A percentile compares a stretch with the other conserved stretches of the same genome.
phyloP scores from a whole-genome alignment of 1,140 invertebrate species.

The Sesamia nonagrioides region DNA sequence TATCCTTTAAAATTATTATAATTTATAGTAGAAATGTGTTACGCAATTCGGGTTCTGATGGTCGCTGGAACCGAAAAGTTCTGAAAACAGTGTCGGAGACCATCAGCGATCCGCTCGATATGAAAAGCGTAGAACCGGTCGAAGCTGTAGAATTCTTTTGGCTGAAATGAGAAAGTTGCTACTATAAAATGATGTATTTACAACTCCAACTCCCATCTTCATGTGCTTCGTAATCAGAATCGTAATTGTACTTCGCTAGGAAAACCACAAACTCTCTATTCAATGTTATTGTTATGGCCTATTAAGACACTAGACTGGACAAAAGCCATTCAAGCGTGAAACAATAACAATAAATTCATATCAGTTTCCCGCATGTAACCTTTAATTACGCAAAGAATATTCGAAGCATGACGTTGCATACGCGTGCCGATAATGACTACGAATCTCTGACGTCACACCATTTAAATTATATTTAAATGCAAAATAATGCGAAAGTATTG shows the following conservation, averaged over 20 bases:
- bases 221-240: not conserved
- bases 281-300: not conserved
- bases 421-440: conserved; percentile 56
- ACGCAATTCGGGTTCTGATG: too few relatives aligned
- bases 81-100: too few relatives aligned
- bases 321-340: conserved; percentile 37
- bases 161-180: too few relatives aligned
- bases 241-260: not conserved
- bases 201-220: too few relatives aligned
- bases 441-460: conserved; percentile 60
- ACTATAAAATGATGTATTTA: not conserved
- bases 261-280: not conserved
- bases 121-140: too few relatives aligned
- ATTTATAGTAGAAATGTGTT: too few relatives aligned
- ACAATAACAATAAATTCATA: conserved; percentile 36
- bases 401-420: conserved; percentile 50
- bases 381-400: conserved; percentile 55
- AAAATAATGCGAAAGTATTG: conserved; percentile 65
- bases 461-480: conserved; percentile 60
- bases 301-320: conserved; percentile 20
- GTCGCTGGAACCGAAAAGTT: too few relatives aligned
- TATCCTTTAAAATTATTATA: too few relatives aligned
- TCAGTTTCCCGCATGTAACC: conserved; percentile 41
- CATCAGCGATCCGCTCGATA: too few relatives aligned
- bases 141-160: too few relatives aligned